Conservation (phyloP, 2,797 vertebrate genomes). For the Pelodytes ibericus region DNA sequence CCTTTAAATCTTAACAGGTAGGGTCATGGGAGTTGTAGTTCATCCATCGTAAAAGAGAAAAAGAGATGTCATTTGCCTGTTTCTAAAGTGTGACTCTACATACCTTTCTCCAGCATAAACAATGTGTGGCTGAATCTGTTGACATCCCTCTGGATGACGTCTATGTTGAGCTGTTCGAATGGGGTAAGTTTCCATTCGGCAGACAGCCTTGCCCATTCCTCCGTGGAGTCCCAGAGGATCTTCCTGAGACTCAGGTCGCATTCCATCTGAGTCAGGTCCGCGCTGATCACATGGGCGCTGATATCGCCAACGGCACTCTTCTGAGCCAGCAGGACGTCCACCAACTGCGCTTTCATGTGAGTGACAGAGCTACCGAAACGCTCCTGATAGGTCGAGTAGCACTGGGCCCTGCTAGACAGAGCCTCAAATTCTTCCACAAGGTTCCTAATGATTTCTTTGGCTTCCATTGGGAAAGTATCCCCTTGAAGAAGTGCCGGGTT, state of each 20-base stretch:
- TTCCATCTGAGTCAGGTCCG: conserved; percentile 66
- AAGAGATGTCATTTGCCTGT: too few relatives aligned
- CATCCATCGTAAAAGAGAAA: too few relatives aligned
- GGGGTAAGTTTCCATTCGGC: conserved; percentile 60
- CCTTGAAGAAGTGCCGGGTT: conserved; percentile 60
- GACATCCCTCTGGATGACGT: conserved; percentile 64
- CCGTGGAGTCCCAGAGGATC: conserved; percentile 66
- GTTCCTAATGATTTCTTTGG: conserved; percentile 59
- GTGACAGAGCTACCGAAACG: conserved; percentile 50
- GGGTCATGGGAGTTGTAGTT: too few relatives aligned
- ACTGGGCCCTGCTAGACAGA: conserved; percentile 59
- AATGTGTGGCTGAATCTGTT: conserved; percentile 65
- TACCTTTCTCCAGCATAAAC: conserved; percentile 70
- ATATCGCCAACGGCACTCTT: conserved; percentile 47
- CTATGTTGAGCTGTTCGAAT: conserved; percentile 63
- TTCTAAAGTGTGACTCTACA: too few relatives aligned
- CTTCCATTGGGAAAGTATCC: conserved; percentile 54
- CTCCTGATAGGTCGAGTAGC: conserved; percentile 62
- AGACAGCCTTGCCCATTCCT: conserved; percentile 63
- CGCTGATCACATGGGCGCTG: conserved; percentile 48
- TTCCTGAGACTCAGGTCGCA: conserved; percentile 64
- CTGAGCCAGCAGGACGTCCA: conserved; percentile 42
- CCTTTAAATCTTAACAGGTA: too few relatives aligned
- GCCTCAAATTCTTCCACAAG: conserved; percentile 60
- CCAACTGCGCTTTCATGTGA: conserved; percentile 33